phyloP scores from a whole-genome alignment of 2,113 vertebrate genomes.

The Hemicordylus capensis region DNA sequence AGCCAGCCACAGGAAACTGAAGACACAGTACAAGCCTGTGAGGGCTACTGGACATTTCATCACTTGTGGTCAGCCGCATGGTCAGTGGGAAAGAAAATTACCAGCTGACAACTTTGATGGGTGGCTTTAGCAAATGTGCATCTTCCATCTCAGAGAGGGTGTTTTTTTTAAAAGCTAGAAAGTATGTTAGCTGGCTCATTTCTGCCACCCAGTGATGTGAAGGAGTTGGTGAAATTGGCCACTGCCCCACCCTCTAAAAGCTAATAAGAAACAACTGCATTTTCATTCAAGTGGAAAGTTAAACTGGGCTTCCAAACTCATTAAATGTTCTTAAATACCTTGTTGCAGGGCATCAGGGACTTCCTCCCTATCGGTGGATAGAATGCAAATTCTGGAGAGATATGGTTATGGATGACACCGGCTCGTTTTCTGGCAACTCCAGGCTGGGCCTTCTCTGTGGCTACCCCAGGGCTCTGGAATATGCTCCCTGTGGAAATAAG shows the following conservation, averaged over 20 bases:
- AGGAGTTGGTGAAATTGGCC: background rate
- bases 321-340: conserved; percentile 14
- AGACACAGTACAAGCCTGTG: background rate
- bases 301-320: conserved; percentile 22
- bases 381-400: conserved; percentile 28
- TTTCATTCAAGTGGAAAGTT: conserved; percentile 15
- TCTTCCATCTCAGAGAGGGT: background rate
- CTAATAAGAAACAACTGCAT: background rate
- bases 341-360: background rate
- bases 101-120: background rate
- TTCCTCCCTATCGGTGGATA: background rate
- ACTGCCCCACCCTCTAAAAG: conserved; percentile 9
- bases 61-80: background rate
- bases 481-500: too few species aligned
- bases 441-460: too few species aligned
- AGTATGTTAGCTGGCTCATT: background rate
- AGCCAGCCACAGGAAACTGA: conserved; percentile 23
- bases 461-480: too few species aligned
- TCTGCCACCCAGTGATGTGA: background rate
- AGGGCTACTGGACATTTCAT: background rate
- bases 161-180: conserved; percentile 1
- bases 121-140: background rate
- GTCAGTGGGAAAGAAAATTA: background rate
- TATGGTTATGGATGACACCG: too few species aligned
- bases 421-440: too few species aligned